Conservation (phyloP, 2,888 invertebrate species). For the Liopterus haemorrhoidalis region DNA sequence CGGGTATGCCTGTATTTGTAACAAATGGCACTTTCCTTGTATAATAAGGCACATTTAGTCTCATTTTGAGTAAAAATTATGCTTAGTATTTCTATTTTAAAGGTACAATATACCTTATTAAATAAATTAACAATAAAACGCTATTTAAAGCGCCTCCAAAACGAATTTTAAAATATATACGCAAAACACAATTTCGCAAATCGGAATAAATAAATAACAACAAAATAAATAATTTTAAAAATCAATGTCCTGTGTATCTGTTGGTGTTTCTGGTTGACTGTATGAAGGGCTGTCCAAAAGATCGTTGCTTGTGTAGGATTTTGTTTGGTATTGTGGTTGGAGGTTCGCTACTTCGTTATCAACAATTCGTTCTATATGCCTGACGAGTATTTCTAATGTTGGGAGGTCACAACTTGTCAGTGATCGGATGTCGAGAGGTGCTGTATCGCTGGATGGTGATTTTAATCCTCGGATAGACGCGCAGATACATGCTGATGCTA, state of each 20-base stretch:
- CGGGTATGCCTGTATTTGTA: no score
- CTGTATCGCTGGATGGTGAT: slow-evolving; percentile 45
- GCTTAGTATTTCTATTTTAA: no score
- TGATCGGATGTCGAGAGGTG: slow-evolving; percentile 42
- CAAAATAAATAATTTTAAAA: slow-evolving; percentile 35
- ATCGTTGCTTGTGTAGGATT: slow-evolving; percentile 25
- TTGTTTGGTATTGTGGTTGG: slow-evolving; percentile 26
- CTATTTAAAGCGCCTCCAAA: no score
- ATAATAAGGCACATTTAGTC: no score
- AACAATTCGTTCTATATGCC: slow-evolving; percentile 55
- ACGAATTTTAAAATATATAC: slow-evolving; percentile 20
- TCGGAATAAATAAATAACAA: slow-evolving; percentile 22
- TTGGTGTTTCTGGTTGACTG: slow-evolving; percentile 45
- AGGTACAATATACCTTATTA: no score
- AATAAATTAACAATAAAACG: no score
- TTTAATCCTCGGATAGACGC: slow-evolving; percentile 61
- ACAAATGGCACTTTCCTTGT: no score
- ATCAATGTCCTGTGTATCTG: slow-evolving; percentile 44
- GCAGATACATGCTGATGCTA: slow-evolving; percentile 64
- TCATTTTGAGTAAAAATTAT: no score
- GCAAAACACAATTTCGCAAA: slow-evolving; percentile 7
- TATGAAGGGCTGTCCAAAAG: slow-evolving; percentile 41
- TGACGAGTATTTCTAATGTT: slow-evolving; percentile 52
- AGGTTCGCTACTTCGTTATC: slow-evolving; percentile 42
- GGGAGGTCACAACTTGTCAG: slow-evolving; percentile 50